Evolutionary conservation across 2,888 invertebrate genomes (phyloP).

Genomic region (Gortyna flavago): DNA sequence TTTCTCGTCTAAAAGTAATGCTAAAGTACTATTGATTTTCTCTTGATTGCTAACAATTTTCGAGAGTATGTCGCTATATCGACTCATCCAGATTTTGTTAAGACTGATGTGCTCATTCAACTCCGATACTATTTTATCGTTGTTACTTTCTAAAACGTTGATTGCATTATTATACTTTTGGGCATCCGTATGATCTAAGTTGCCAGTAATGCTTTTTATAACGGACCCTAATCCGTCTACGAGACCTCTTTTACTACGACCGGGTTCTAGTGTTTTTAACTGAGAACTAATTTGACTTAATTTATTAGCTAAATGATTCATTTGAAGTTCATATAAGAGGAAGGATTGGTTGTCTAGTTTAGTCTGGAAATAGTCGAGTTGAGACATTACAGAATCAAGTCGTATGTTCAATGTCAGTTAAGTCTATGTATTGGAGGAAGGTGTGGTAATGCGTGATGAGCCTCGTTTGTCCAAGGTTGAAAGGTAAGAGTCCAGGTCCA

Average conservation of each 20-base stretch:
- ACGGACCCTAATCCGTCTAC: conserved; percentile 19
- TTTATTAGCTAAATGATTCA: not conserved
- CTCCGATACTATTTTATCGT: not conserved
- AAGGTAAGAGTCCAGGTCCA: not conserved
- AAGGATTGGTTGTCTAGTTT: not conserved
- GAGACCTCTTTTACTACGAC: conserved; percentile 1
- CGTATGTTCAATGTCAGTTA: conserved; percentile 1
- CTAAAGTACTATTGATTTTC: not conserved
- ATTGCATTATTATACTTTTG: too few species aligned
- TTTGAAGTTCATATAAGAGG: not conserved
- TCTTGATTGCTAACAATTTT: conserved; percentile 5
- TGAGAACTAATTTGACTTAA: not conserved
- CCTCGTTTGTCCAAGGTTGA: not conserved
- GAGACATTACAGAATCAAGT: not conserved
- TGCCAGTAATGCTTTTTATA: conserved; percentile 19
- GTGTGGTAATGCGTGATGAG: conserved; percentile 9
- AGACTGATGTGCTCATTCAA: not conserved
- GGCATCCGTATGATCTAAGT: conserved; percentile 11
- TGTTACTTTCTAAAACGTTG: too few species aligned
- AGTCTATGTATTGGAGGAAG: conserved; percentile 9
- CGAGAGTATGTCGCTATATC: not conserved
- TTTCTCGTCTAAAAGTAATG: conserved; percentile 4
- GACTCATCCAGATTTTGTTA: not conserved
- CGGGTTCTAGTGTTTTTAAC: not conserved
- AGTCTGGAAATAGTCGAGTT: not conserved